A percentile compares a stretch with the other conserved stretches of the same genome.
These are phyloP conservation scores for Pseudomugil tenellus DNA, from an alignment of 2,797 vertebrate genomes.

Conservation along the genomic window DNA sequence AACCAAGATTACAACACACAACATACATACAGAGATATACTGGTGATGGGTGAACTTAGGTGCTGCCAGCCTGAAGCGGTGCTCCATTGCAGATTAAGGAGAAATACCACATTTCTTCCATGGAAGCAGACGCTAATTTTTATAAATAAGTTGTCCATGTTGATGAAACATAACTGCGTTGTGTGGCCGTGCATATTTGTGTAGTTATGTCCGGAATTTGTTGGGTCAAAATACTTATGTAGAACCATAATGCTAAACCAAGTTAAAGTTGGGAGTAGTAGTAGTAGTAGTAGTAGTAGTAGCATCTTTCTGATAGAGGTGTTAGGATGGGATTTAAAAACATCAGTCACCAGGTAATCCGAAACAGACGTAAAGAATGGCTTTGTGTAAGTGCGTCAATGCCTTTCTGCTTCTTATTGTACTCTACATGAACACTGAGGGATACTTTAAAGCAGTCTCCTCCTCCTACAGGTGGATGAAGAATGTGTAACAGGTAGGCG, in stretches of 20 bases:
- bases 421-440: slow-evolving; percentile 10
- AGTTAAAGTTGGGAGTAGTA: too few relatives aligned
- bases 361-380: slow-evolving; percentile 42
- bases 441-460: slow-evolving; percentile 32
- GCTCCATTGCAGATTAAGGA: too few relatives aligned
- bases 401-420: slow-evolving; percentile 27
- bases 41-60: too few relatives aligned
- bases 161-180: slow-evolving; percentile 11
- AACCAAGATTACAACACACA: too few relatives aligned
- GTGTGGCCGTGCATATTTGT: neutral
- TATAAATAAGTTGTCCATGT: slow-evolving; percentile 29
- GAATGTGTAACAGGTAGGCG: slow-evolving; percentile 49
- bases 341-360: slow-evolving; percentile 47
- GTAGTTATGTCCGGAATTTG: slow-evolving; percentile 1
- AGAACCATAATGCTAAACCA: too few relatives aligned
- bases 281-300: neutral
- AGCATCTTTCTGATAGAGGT: slow-evolving; percentile 18
- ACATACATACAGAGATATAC: too few relatives aligned
- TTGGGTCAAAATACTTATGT: neutral
- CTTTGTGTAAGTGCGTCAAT: slow-evolving; percentile 39
- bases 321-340: slow-evolving; percentile 30
- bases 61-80: too few relatives aligned
- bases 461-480: slow-evolving; percentile 44
- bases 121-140: slow-evolving; percentile 6
- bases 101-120: too few relatives aligned